Evolutionary conservation across 1,140 invertebrate genomes (phyloP).

Genomic region (Planococcus citri): DNA sequence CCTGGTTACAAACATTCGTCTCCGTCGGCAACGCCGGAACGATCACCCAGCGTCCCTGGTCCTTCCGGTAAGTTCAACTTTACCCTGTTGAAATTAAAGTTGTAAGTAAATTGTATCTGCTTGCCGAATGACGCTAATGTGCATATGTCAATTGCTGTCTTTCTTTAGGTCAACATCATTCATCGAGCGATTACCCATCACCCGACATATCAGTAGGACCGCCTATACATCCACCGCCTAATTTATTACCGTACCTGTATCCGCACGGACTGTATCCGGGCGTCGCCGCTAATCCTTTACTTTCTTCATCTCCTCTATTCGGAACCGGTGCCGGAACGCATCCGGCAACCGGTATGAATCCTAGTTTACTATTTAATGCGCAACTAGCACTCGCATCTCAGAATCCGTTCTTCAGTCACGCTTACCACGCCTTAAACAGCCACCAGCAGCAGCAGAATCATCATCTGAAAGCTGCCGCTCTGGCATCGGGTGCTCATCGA

Average conservation of each 20-base stretch:
- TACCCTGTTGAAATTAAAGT: no score
- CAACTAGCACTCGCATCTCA: slow-evolving; percentile 65
- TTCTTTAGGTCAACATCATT: slow-evolving; percentile 33
- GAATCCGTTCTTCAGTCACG: slow-evolving; percentile 57
- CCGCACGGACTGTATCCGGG: slow-evolving; percentile 53
- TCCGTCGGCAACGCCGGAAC: slow-evolving; percentile 24
- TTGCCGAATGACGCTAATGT: no score
- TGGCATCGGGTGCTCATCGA: slow-evolving; percentile 44
- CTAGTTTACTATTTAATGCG: slow-evolving; percentile 67
- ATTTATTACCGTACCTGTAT: slow-evolving; percentile 75
- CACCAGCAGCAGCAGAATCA: slow-evolving; percentile 39
- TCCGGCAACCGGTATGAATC: slow-evolving; percentile 43
- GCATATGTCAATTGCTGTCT: not conserved
- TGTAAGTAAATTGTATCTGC: not conserved
- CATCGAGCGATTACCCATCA: slow-evolving; percentile 50
- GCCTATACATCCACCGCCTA: slow-evolving; percentile 67
- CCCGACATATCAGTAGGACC: slow-evolving; percentile 78
- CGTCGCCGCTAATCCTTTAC: slow-evolving; percentile 43
- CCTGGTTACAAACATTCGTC: slow-evolving; percentile 25
- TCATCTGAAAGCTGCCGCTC: slow-evolving; percentile 37
- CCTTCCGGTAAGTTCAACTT: slow-evolving; percentile 29
- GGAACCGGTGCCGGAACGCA: slow-evolving; percentile 43
- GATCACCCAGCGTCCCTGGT: slow-evolving; percentile 24
- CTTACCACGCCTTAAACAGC: slow-evolving; percentile 39
- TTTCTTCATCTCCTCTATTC: slow-evolving; percentile 40